Percentiles rank a stretch among this genome's conserved stretches.
Conservation (phyloP, 2,113 vertebrate genomes). For the Pan paniscus region DNA sequence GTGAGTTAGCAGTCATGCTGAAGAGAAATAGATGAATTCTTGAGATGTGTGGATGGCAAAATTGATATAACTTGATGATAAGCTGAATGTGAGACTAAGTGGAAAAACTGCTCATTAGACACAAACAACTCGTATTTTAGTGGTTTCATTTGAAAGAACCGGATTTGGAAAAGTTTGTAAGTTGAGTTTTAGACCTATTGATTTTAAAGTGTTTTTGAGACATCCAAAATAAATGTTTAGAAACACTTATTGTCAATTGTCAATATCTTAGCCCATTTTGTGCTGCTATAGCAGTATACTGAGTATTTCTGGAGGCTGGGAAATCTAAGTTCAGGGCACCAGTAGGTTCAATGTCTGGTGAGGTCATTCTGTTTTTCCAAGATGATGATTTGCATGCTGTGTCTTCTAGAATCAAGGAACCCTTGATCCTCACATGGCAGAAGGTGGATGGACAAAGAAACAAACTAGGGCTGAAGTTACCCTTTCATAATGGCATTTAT, state of each 20-base stretch:
- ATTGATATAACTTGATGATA: background rate
- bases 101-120: background rate
- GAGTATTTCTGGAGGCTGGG: background rate
- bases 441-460: background rate
- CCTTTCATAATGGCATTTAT: background rate
- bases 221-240: background rate
- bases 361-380: background rate
- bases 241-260: background rate
- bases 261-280: background rate
- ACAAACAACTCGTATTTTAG: background rate
- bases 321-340: background rate
- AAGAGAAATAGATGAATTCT: background rate
- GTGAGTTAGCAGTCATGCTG: background rate
- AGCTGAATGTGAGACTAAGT: background rate
- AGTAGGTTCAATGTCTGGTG: background rate
- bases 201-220: background rate
- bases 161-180: background rate
- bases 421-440: background rate
- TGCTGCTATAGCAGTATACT: background rate
- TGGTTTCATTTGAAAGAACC: background rate
- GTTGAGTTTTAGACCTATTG: background rate
- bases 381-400: background rate
- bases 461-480: background rate
- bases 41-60: background rate
- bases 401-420: background rate